Conservation (phyloP, 2,797 vertebrate genomes). For the Coendou prehensilis region DNA sequence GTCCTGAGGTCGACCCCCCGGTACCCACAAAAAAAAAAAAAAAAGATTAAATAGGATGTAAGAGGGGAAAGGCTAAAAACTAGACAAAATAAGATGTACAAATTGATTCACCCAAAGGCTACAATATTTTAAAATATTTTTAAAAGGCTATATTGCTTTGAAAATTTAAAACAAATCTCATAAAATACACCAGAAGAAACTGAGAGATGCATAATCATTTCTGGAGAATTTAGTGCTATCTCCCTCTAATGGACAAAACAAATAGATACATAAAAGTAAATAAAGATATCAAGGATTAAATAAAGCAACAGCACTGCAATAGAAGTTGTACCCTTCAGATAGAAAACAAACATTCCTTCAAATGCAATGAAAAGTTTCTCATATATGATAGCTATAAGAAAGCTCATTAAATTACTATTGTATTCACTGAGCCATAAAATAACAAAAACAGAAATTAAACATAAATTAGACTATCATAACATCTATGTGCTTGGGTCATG, state of each 20-base stretch:
- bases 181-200: slow-evolving; percentile 25
- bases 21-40: too few relatives aligned
- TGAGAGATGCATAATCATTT: slow-evolving; percentile 53
- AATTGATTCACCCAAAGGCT: not conserved
- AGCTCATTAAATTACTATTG: slow-evolving; percentile 9
- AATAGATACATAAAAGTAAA: slow-evolving; percentile 68
- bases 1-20: too few relatives aligned
- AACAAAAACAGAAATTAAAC: slow-evolving; percentile 61
- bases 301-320: slow-evolving; percentile 12
- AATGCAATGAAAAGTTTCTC: not conserved
- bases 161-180: slow-evolving; percentile 69
- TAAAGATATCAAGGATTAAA: slow-evolving; percentile 42
- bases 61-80: not conserved
- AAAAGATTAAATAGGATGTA: slow-evolving; percentile 14
- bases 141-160: slow-evolving; percentile 34
- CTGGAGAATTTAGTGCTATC: slow-evolving; percentile 38
- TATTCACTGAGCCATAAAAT: slow-evolving; percentile 2
- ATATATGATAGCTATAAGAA: not conserved
- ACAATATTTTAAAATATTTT: slow-evolving; percentile 51
- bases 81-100: slow-evolving; percentile 2
- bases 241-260: slow-evolving; percentile 36
- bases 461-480: slow-evolving; percentile 26
- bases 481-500: not conserved
- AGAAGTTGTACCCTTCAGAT: not conserved
- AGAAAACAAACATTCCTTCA: slow-evolving; percentile 53